Conservation (phyloP, 2,888 invertebrate species). For the Eilema depressum region DNA sequence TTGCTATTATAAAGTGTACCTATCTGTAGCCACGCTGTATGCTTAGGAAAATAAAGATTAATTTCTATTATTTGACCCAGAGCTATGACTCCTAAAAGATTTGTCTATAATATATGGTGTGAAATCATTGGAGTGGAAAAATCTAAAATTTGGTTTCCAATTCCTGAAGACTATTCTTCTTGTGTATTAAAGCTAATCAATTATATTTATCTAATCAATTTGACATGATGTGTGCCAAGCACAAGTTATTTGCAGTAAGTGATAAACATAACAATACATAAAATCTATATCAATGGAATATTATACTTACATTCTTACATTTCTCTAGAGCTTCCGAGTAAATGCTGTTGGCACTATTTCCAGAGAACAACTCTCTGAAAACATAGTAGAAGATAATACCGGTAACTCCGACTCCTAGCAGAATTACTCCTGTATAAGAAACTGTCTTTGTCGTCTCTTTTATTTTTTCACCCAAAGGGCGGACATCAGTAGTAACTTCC, state of each 20-base stretch:
- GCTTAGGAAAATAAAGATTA: no score
- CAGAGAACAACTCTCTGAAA: conserved; percentile 95
- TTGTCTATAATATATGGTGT: no score
- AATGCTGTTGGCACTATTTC: conserved; percentile 94
- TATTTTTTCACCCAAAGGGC: conserved; percentile 91
- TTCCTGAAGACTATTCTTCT: background rate
- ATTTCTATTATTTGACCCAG: no score
- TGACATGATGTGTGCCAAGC: background rate
- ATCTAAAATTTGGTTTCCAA: no score
- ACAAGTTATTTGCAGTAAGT: background rate
- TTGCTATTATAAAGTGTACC: no score
- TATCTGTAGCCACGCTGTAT: no score
- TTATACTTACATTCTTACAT: conserved; percentile 88
- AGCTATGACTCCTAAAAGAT: no score
- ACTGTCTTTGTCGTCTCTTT: conserved; percentile 97
- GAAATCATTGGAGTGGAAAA: no score
- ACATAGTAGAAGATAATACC: conserved; percentile 94
- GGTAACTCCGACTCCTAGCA: conserved; percentile 93
- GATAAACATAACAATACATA: background rate
- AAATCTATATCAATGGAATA: background rate
- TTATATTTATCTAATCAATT: background rate
- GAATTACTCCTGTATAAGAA: conserved; percentile 93
- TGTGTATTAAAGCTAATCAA: background rate
- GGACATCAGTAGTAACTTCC: conserved; percentile 87
- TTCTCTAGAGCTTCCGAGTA: conserved; percentile 92